These are phyloP conservation scores for Porites divaricata DNA, from an alignment of 92 coral and sea anemone species.

Conservation along the genomic window DNA sequence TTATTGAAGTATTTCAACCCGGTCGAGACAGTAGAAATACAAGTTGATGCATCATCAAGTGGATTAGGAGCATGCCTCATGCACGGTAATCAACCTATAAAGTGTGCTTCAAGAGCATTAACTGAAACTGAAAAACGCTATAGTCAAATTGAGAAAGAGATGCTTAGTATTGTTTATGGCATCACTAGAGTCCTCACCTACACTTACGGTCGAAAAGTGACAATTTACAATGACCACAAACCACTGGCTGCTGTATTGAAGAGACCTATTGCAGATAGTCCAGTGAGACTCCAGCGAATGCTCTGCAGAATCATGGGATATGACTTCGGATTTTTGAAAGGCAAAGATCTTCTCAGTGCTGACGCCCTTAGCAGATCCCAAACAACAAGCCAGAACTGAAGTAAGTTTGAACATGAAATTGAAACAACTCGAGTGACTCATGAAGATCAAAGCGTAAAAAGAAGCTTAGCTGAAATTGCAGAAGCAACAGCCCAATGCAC, in stretches of 20 bases:
- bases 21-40: constrained; percentile 14
- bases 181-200: not conserved
- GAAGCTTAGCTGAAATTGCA: no score
- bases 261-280: no score
- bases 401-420: no score
- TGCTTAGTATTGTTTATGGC: constrained; percentile 18
- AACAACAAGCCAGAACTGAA: no score
- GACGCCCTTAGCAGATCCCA: no score
- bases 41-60: not conserved
- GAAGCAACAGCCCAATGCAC: no score
- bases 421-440: no score
- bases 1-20: constrained; percentile 44
- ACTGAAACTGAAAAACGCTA: constrained; percentile 43
- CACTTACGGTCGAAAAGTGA: not conserved
- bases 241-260: constrained; percentile 11
- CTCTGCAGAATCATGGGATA: not conserved
- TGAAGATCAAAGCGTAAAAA: no score
- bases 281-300: no score
- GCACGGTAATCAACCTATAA: constrained; percentile 39
- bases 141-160: constrained; percentile 13
- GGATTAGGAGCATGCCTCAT: constrained; percentile 35
- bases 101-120: constrained; percentile 40
- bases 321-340: no score
- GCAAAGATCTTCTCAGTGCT: no score
- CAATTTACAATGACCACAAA: constrained; percentile 42